phyloP scores from a whole-genome alignment of 2,113 vertebrate species.

The Tamias sibiricus region DNA sequence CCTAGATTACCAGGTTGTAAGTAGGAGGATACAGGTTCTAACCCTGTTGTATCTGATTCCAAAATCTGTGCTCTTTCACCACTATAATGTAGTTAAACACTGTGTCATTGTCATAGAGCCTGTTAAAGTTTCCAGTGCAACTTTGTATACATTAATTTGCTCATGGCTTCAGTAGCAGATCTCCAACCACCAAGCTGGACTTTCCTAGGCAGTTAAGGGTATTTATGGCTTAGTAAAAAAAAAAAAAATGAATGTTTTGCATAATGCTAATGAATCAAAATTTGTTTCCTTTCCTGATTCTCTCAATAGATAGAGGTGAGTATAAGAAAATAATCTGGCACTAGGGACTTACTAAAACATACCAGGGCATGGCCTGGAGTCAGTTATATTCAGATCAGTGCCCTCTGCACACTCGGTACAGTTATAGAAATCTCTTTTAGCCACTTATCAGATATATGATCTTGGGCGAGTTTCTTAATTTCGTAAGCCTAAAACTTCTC shows the following conservation, averaged over 20 bases:
- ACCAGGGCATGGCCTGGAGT: neutral
- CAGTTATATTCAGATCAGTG: neutral
- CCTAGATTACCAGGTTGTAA: too few species aligned
- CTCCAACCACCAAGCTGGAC: neutral
- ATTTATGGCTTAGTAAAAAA: neutral
- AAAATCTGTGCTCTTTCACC: neutral
- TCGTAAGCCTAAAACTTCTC: neutral
- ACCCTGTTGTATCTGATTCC: neutral
- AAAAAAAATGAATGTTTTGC: neutral
- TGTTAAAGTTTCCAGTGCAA: too few species aligned
- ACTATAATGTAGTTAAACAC: too few species aligned
- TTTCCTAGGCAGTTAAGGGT: too few species aligned
- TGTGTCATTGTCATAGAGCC: accelerated
- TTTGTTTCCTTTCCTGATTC: neutral
- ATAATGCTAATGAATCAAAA: neutral
- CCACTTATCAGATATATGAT: neutral
- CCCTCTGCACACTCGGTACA: too few species aligned
- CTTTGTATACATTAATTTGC: accelerated
- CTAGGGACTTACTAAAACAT: neutral
- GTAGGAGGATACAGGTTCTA: neutral
- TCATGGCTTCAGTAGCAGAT: neutral
- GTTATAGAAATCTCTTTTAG: neutral
- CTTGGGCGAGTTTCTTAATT: neutral
- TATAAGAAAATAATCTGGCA: neutral
- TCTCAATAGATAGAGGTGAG: neutral